Conservation (phyloP, 2,797 vertebrate species). For the Crocidura indochinensis region DNA sequence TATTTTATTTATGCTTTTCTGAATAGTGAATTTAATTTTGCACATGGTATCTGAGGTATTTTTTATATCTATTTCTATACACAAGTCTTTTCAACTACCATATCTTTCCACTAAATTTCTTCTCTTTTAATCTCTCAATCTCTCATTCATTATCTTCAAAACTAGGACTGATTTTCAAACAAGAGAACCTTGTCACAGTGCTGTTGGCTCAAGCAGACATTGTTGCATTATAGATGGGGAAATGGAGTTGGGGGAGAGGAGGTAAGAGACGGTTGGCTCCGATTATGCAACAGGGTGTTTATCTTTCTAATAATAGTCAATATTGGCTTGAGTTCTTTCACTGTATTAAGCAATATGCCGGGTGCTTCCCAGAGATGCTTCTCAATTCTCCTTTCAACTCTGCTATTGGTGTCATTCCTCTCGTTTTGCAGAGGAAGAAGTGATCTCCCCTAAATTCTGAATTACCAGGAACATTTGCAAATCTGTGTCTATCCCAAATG, state of each 20-base stretch:
- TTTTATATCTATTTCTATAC: too few relatives aligned
- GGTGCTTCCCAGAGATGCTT: not conserved
- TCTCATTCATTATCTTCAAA: too few relatives aligned
- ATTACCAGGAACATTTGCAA: slow-evolving; percentile 27
- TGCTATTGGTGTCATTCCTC: not conserved
- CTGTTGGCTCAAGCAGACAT: too few relatives aligned
- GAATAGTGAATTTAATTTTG: too few relatives aligned
- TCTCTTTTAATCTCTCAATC: too few relatives aligned
- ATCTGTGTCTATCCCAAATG: not conserved
- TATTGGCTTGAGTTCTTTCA: not conserved
- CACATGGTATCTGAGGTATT: too few relatives aligned
- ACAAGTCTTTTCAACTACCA: too few relatives aligned
- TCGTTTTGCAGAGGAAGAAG: not conserved
- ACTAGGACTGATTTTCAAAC: too few relatives aligned
- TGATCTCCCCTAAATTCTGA: not conserved
- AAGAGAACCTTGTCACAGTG: too few relatives aligned
- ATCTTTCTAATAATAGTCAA: not conserved
- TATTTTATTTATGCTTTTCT: too few relatives aligned
- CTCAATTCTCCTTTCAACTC: not conserved
- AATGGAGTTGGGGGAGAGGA: not conserved
- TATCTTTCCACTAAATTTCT: too few relatives aligned
- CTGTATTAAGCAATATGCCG: not conserved
- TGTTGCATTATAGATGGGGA: not conserved
- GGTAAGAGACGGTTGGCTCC: not conserved
- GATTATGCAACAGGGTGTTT: not conserved